A percentile compares a stretch with the other conserved stretches of the same genome.
These are phyloP conservation scores for Ambastaia sidthimunki DNA, from an alignment of 2,797 vertebrate species.

Conservation along the genomic window DNA sequence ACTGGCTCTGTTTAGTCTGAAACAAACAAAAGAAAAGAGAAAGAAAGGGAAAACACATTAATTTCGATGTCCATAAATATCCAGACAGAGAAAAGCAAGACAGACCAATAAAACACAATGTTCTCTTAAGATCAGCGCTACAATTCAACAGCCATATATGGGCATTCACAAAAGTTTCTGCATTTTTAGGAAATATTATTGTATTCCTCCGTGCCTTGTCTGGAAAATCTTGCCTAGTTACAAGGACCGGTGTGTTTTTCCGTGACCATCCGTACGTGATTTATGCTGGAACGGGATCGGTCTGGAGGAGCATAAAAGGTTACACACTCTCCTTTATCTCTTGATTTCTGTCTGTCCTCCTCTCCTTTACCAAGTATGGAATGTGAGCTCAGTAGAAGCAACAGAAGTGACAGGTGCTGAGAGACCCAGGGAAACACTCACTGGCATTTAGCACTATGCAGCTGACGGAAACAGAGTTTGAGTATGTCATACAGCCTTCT, in stretches of 20 bases:
- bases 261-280: constrained; percentile 52
- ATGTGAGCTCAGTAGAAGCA: constrained; percentile 66
- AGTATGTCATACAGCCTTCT: constrained; percentile 51
- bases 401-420: constrained; percentile 77
- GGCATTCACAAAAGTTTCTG: not conserved
- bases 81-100: constrained; percentile 35
- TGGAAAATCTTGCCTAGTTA: too few relatives aligned
- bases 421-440: constrained; percentile 68
- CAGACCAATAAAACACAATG: constrained; percentile 48
- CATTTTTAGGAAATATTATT: constrained; percentile 26
- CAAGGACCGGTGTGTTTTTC: constrained; percentile 2
- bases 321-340: constrained; percentile 47
- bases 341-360: constrained; percentile 8
- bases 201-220: constrained; percentile 21
- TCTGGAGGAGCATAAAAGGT: constrained; percentile 53
- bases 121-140: constrained; percentile 16
- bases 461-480: constrained; percentile 65
- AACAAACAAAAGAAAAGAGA: constrained; percentile 52
- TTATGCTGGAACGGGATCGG: constrained; percentile 43
- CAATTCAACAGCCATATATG: constrained; percentile 46
- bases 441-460: constrained; percentile 74
- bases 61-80: constrained; percentile 42
- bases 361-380: constrained; percentile 73
- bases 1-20: constrained; percentile 74
- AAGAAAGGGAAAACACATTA: constrained; percentile 36